Conservation (phyloP, 1,140 invertebrate species). For the Caerostris extrusa region DNA sequence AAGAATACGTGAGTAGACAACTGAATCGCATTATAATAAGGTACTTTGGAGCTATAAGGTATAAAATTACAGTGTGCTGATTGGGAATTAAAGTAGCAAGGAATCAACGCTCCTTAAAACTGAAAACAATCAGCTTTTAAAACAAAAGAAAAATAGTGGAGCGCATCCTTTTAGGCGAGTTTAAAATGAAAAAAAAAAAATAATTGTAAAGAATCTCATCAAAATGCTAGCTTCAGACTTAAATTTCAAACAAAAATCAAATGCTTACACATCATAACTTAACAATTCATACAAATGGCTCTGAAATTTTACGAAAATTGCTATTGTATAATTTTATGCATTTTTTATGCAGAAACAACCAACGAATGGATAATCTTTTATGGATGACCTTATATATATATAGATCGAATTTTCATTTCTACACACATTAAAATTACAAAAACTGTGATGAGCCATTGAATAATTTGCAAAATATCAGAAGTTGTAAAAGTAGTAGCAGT, state of each 20-base stretch:
- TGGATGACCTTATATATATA: too few relatives aligned
- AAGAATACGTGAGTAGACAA: conserved; percentile 74
- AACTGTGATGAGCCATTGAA: too few relatives aligned
- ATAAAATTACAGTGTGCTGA: conserved; percentile 53
- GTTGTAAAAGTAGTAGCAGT: too few relatives aligned
- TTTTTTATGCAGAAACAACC: too few relatives aligned
- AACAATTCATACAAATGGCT: too few relatives aligned
- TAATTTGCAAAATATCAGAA: too few relatives aligned
- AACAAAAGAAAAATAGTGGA: conserved; percentile 11
- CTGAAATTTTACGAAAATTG: too few relatives aligned
- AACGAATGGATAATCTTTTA: too few relatives aligned
- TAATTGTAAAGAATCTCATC: neutral
- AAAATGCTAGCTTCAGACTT: neutral
- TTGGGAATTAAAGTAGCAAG: conserved; percentile 75
- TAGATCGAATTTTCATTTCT: too few relatives aligned
- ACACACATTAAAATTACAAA: too few relatives aligned
- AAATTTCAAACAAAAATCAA: neutral
- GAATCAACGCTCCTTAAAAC: conserved; percentile 1
- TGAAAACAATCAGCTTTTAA: neutral
- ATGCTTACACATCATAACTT: too few relatives aligned
- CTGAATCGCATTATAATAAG: conserved; percentile 72
- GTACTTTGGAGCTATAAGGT: conserved; percentile 46
- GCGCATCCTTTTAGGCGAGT: neutral
- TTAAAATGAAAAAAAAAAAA: neutral
- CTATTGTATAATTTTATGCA: too few relatives aligned